These are phyloP conservation scores for Brachionus calyciflorus DNA, from an alignment of 1,140 invertebrate species.

Conservation along the genomic window DNA sequence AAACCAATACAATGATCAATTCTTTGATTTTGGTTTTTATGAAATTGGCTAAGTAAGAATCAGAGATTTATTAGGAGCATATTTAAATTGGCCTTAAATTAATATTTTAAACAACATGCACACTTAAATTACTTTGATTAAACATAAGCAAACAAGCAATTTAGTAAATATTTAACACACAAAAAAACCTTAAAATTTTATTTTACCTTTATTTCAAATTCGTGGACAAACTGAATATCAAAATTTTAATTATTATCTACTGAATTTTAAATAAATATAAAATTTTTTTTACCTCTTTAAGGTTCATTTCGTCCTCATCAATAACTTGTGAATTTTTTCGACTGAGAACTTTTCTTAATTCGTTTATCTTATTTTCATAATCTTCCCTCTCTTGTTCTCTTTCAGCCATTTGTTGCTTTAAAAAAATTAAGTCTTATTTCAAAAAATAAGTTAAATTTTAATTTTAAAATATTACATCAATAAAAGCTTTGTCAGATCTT, in stretches of 20 bases:
- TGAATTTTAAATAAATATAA: neutral
- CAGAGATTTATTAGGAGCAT: too few relatives aligned
- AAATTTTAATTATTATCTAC: neutral
- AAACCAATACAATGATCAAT: too few relatives aligned
- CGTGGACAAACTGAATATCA: neutral
- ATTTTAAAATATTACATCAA: constrained; percentile 20
- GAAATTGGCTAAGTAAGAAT: too few relatives aligned
- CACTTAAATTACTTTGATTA: too few relatives aligned
- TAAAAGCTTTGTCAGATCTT: constrained; percentile 34
- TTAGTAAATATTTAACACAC: neutral
- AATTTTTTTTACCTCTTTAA: neutral
- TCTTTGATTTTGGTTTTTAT: too few relatives aligned
- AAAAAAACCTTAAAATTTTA: constrained; percentile 5
- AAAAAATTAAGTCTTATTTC: neutral
- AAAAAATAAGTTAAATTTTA: neutral
- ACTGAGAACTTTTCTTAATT: neutral
- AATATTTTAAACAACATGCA: too few relatives aligned
- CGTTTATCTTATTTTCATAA: constrained; percentile 35
- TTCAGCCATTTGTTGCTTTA: constrained; percentile 38
- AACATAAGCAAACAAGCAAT: neutral
- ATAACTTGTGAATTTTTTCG: neutral
- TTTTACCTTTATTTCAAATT: constrained; percentile 36
- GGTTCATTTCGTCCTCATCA: neutral
- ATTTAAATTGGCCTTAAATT: too few relatives aligned
- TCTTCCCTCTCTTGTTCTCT: constrained; percentile 44